phyloP scores from a whole-genome alignment of 1,140 invertebrate species.

The Drosophila obscura region DNA sequence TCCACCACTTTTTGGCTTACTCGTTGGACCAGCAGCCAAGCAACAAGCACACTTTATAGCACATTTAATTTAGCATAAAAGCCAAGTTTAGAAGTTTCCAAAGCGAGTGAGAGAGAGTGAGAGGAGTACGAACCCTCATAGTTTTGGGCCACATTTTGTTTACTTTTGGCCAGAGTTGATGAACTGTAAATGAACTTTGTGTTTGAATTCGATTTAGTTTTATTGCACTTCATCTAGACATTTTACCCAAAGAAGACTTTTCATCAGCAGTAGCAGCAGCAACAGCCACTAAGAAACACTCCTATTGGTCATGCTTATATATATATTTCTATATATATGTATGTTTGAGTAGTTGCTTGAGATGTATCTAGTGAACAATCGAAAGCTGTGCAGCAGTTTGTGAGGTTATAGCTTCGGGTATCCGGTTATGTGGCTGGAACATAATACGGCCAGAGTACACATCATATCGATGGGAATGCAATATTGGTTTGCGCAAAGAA shows the following conservation, averaged over 20 bases:
- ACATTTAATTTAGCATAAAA: slow-evolving; percentile 73
- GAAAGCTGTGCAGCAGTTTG: slow-evolving; percentile 44
- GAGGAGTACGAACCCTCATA: slow-evolving; percentile 4
- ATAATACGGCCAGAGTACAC: slow-evolving; percentile 24
- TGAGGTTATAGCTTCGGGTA: too few species aligned
- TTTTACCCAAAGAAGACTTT: slow-evolving; percentile 4
- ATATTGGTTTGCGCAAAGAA: slow-evolving; percentile 18
- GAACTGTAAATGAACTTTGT: slow-evolving; percentile 77
- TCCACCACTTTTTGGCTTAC: slow-evolving; percentile 9
- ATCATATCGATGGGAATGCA: slow-evolving; percentile 32
- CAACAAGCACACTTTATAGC: slow-evolving; percentile 12
- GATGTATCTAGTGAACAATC: background rate
- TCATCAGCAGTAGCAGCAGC: background rate
- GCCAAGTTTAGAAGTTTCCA: slow-evolving; percentile 48
- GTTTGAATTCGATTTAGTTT: slow-evolving; percentile 77
- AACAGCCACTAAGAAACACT: too few species aligned
- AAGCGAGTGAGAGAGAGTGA: background rate
- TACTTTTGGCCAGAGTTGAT: slow-evolving; percentile 57
- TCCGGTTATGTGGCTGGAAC: slow-evolving; percentile 1
- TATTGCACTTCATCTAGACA: slow-evolving; percentile 62
- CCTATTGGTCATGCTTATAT: too few species aligned
- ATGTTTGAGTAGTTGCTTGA: too few species aligned
- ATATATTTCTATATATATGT: too few species aligned
- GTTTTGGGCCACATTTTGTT: slow-evolving; percentile 48
- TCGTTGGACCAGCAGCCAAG: slow-evolving; percentile 3